These are phyloP conservation scores for Myiothlypis chrysogaster DNA, from an alignment of 2,797 vertebrate species.

Conservation along the genomic window DNA sequence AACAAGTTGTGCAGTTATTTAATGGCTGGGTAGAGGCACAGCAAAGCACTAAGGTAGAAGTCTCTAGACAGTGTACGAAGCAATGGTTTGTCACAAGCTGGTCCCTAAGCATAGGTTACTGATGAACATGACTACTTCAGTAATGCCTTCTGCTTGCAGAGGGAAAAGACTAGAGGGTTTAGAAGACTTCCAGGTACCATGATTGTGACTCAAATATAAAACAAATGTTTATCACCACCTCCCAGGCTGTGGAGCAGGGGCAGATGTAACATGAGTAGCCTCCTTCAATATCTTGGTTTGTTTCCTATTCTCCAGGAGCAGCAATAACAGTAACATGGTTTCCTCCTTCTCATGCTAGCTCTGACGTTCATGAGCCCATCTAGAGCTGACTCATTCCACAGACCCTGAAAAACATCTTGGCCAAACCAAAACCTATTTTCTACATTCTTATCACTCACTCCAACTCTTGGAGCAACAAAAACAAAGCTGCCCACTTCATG, in stretches of 20 bases:
- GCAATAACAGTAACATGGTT: fast-evolving
- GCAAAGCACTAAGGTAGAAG: not conserved
- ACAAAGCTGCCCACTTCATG: fast-evolving
- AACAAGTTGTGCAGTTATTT: not conserved
- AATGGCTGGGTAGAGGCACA: not conserved
- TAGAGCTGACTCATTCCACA: not conserved
- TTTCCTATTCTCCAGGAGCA: not conserved
- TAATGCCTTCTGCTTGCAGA: not conserved
- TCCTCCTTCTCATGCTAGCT: not conserved
- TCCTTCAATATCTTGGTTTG: not conserved
- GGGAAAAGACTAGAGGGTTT: not conserved
- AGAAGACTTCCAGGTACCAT: not conserved
- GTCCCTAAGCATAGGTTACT: not conserved
- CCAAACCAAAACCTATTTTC: not conserved
- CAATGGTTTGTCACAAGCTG: not conserved
- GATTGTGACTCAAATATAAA: not conserved
- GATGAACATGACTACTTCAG: not conserved
- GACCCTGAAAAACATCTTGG: not conserved
- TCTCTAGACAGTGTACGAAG: not conserved
- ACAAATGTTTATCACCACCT: not conserved
- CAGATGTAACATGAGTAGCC: not conserved
- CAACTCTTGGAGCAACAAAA: not conserved
- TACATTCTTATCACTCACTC: not conserved
- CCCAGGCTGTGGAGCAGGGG: not conserved
- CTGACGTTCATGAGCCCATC: not conserved